These are phyloP conservation scores for Drosophila picticornis DNA, from an alignment of 2,888 invertebrate genomes.

Conservation along the genomic window DNA sequence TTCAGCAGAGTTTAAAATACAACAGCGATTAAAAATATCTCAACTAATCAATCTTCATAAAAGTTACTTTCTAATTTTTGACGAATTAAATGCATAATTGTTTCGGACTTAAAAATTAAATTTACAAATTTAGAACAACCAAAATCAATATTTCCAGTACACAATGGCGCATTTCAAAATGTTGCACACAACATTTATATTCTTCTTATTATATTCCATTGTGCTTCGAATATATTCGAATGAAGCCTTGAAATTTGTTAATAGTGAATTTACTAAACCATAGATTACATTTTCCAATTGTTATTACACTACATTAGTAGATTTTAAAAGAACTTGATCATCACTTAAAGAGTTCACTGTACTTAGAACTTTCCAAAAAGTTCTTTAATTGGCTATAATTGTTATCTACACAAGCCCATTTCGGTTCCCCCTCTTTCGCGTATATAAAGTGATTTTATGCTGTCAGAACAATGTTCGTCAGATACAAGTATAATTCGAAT, in stretches of 20 bases:
- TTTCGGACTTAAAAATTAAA: not conserved
- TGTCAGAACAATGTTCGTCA: slow-evolving; percentile 19
- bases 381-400: not conserved
- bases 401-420: not conserved
- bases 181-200: not conserved
- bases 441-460: slow-evolving; percentile 6
- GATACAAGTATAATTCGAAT: slow-evolving; percentile 11
- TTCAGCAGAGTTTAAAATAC: not conserved
- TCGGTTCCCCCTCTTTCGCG: not conserved
- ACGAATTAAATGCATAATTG: not conserved
- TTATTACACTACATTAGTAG: not conserved
- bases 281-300: not conserved
- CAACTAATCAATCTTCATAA: not conserved
- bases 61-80: not conserved
- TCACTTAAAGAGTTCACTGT: not conserved
- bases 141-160: not conserved
- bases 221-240: not conserved
- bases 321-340: not conserved
- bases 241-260: not conserved
- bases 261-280: not conserved
- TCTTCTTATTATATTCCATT: not conserved
- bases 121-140: not conserved
- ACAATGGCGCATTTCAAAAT: not conserved
- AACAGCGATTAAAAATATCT: not conserved
- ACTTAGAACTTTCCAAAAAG: not conserved